phyloP scores from a whole-genome alignment of 2,113 vertebrate genomes.

The Neopipo cinnamomea region DNA sequence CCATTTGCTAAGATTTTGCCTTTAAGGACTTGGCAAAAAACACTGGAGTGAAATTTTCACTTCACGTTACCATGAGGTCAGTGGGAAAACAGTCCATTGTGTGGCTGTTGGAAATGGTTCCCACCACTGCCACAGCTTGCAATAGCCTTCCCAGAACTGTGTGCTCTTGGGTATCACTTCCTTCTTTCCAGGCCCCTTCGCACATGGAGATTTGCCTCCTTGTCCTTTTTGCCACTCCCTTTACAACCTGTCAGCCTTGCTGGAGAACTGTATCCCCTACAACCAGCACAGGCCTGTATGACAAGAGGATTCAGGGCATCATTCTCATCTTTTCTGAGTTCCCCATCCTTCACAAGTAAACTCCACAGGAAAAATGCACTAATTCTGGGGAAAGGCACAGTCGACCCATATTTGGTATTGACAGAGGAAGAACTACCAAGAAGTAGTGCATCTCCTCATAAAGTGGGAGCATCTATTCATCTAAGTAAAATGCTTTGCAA shows the following conservation, averaged over 20 bases:
- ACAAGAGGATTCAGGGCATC: background rate
- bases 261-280: background rate
- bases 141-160: background rate
- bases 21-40: background rate
- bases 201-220: background rate
- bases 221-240: background rate
- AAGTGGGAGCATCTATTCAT: background rate
- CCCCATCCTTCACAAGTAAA: background rate
- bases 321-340: background rate
- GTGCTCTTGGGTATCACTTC: background rate
- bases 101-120: background rate
- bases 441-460: background rate
- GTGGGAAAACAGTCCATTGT: background rate
- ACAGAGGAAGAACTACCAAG: background rate
- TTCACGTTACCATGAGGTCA: background rate
- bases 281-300: background rate
- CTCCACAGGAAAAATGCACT: background rate
- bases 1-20: background rate
- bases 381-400: background rate
- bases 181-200: background rate
- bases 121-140: background rate
- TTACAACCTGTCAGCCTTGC: background rate
- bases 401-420: background rate
- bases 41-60: background rate
- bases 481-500: background rate